phyloP scores from a whole-genome alignment of 2,113 vertebrate genomes.

The Mormyrus lacerda region DNA sequence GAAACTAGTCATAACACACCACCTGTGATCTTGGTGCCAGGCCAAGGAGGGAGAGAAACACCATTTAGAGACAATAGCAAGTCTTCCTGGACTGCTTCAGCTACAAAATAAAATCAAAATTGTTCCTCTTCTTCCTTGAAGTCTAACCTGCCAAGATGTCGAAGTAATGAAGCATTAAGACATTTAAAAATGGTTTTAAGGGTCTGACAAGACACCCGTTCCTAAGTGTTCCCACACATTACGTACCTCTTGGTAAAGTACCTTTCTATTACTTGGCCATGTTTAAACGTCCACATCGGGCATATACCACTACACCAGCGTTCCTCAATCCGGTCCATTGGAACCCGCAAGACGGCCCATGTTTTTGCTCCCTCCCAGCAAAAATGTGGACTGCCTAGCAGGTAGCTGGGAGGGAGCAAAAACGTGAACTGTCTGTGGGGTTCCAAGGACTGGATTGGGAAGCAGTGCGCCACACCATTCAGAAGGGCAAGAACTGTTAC shows the following conservation, averaged over 20 bases:
- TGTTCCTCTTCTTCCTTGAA: neutral
- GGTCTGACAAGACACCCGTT: neutral
- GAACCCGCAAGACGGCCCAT: neutral
- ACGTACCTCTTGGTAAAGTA: constrained; percentile 18
- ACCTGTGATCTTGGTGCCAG: neutral
- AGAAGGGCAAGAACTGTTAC: constrained; percentile 22
- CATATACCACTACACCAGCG: neutral
- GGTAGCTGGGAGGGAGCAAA: neutral
- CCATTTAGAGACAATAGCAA: neutral
- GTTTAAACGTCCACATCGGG: constrained; percentile 11
- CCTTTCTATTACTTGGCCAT: constrained; percentile 18
- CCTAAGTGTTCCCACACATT: neutral
- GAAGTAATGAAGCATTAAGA: neutral
- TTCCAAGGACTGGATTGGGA: neutral
- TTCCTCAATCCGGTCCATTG: neutral
- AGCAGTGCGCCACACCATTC: neutral
- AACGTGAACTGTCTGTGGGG: too few relatives aligned
- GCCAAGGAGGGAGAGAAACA: neutral
- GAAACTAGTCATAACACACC: neutral
- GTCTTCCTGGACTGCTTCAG: neutral
- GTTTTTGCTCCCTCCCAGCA: neutral
- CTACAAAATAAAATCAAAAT: neutral
- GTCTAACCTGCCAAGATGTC: neutral
- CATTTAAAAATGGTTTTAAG: neutral
- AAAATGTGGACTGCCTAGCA: neutral